Conservation (phyloP, 2,888 invertebrate species). For the Caenorhabditis imperialis region DNA sequence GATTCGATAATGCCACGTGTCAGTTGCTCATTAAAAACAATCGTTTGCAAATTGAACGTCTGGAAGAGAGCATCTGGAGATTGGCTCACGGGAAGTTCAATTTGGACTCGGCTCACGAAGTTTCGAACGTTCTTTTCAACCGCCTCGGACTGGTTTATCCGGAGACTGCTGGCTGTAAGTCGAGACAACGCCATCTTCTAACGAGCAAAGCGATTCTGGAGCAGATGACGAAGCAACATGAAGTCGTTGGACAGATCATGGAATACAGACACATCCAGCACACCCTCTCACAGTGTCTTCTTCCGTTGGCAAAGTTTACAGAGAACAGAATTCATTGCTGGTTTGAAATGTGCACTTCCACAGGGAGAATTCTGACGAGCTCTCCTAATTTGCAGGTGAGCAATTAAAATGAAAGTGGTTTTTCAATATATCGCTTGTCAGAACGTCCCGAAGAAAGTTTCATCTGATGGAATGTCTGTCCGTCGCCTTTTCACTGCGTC, state of each 20-base stretch:
- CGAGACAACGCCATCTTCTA: constrained; percentile 47
- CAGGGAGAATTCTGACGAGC: constrained; percentile 88
- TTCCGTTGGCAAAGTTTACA: constrained; percentile 13
- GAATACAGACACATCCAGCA: constrained; percentile 60
- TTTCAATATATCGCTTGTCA: constrained; percentile 13
- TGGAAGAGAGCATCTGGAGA: constrained; percentile 54
- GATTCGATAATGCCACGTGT: constrained; percentile 32
- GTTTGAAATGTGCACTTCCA: constrained; percentile 52
- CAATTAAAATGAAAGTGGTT: no score
- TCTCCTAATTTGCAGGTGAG: constrained; percentile 90
- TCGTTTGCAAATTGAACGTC: constrained; percentile 26
- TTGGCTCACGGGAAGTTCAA: constrained; percentile 54
- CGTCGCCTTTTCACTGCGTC: constrained; percentile 45
- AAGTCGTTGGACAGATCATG: constrained; percentile 57
- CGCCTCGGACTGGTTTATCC: constrained; percentile 60
- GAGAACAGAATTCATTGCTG: constrained; percentile 31
- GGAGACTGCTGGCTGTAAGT: constrained; percentile 22
- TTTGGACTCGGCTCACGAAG: constrained; percentile 55
- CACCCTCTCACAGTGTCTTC: constrained; percentile 45
- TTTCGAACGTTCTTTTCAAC: constrained; percentile 56
- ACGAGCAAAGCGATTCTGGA: constrained; percentile 60
- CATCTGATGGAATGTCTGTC: constrained; percentile 33
- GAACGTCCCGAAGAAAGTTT: constrained; percentile 86
- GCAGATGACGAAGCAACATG: constrained; percentile 49
- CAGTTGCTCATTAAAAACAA: constrained; percentile 7